Base-by-base conservation (phyloP, 2,888 invertebrate genomes). In the Cynaeus angustus region DNA sequence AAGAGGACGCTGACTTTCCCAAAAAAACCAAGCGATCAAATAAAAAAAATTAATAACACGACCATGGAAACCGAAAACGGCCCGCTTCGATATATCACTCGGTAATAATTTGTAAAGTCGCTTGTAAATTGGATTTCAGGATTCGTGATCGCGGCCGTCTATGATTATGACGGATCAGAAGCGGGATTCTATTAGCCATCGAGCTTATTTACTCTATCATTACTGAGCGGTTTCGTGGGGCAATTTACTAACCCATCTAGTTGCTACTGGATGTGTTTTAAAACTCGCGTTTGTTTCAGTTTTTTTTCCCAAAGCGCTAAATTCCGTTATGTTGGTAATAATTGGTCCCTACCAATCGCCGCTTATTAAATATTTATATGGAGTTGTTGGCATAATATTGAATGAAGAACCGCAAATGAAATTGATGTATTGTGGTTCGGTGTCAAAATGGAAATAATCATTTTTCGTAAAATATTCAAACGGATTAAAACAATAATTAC, bases 111-210 rank as follows among this genome's bases (percentile, higher is more conserved):
- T 79, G 77, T 79, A 77, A 80, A 78, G 76, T 76, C 77, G 76
- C 76, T 77, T 71, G 77, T 78, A 79, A 80, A 80, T 79, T 80
- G 79, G 80, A 78, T 78, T 80, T 78, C 76, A 50, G 37, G 38
- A 46, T 56, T 71, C 75, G 75, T 76, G 76, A 74, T 76, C 73
- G 68, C 71, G 68, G 72, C 58, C 73, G 64, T 68, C 73, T 76
- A 70, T 76, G 76, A 77, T 77, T 76, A 75, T 75, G 72, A 74
- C 74, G 68, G 69, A 75, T 73, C 75, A 74, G 74, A 70, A 73
- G 73, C 74, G 53, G 66, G 66, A 66, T 66, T 66, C 66, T 66
- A 66, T 66, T 66, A 66, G 55, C 66, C 16, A 48, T 55, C 48
- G 55, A 21, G 46, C 48, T 56, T 66, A 66, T 66, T 66, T 56